Evolutionary conservation across 2,113 vertebrate genomes (phyloP).

Genomic region (Hippocampus barbouri): DNA sequence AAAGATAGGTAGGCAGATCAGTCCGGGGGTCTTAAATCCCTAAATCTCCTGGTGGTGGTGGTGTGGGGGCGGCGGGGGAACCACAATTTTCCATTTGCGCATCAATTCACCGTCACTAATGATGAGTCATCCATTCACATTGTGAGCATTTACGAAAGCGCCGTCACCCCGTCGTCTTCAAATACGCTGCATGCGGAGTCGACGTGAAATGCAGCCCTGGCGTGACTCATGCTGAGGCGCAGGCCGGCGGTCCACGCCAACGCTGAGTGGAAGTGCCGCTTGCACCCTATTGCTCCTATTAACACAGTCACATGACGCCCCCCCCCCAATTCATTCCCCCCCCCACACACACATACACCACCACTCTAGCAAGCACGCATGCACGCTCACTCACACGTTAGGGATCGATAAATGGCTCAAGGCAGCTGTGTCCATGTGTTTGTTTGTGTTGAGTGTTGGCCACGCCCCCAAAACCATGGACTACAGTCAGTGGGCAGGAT

Average conservation of each 20-base stretch:
- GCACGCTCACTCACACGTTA: slow-evolving; percentile 13
- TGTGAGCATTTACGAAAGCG: neutral
- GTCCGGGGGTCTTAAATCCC: neutral
- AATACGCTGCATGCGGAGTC: neutral
- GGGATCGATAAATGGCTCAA: slow-evolving; percentile 43
- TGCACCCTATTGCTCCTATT: slow-evolving; percentile 32
- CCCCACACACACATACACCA: neutral
- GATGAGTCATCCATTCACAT: neutral
- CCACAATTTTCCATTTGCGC: neutral
- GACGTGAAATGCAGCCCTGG: neutral
- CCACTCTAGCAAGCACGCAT: slow-evolving; percentile 13
- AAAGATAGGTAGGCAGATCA: neutral
- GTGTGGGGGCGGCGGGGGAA: neutral
- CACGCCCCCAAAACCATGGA: slow-evolving; percentile 14
- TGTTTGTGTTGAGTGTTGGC: neutral
- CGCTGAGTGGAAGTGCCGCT: slow-evolving; percentile 19
- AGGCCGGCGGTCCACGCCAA: slow-evolving; percentile 20
- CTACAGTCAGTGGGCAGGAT: slow-evolving; percentile 2
- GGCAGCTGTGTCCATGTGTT: neutral
- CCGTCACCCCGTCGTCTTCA: neutral
- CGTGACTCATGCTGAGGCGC: slow-evolving; percentile 24
- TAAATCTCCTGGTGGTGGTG: neutral
- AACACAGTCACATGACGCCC: slow-evolving; percentile 27
- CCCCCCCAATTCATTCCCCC: neutral
- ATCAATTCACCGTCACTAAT: neutral